Conservation (phyloP, 2,113 vertebrate species). For the Tapirus terrestris region DNA sequence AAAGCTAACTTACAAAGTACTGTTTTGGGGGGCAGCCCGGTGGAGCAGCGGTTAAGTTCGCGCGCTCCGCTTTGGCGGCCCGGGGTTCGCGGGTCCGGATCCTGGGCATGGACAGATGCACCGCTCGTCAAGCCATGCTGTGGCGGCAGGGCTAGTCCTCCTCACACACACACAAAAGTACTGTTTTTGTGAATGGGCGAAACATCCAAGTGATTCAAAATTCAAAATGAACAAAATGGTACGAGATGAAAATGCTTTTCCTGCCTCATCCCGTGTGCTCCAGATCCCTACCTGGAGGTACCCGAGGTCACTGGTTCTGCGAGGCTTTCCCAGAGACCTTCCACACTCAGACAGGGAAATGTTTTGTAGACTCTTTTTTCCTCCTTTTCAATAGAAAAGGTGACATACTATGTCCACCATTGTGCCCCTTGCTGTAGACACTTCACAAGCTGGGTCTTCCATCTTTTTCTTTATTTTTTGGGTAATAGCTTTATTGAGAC, state of each 20-base stretch:
- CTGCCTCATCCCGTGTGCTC: not conserved
- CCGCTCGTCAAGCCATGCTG: too few relatives aligned
- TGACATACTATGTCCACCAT: accelerated
- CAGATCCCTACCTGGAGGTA: not conserved
- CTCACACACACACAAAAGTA: not conserved
- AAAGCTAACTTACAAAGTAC: not conserved
- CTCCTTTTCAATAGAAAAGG: not conserved
- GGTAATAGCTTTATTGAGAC: not conserved
- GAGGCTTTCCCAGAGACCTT: not conserved
- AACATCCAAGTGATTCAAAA: not conserved
- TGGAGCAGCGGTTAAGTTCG: too few relatives aligned
- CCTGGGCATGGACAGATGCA: too few relatives aligned
- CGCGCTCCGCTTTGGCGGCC: too few relatives aligned
- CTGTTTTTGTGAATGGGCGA: not conserved
- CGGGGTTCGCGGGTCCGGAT: too few relatives aligned
- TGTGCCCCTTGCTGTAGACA: accelerated
- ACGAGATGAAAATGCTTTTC: accelerated
- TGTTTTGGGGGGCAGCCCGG: too few relatives aligned
- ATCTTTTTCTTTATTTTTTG: not conserved
- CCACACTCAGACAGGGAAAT: not conserved
- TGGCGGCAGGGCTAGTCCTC: too few relatives aligned
- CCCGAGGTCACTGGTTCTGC: accelerated
- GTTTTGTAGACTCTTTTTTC: too few relatives aligned
- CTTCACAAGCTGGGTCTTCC: not conserved
- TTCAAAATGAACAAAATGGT: not conserved